Evolutionary conservation across 2,797 vertebrate genomes (phyloP).

Genomic region (Rhyacichthys aspro): DNA sequence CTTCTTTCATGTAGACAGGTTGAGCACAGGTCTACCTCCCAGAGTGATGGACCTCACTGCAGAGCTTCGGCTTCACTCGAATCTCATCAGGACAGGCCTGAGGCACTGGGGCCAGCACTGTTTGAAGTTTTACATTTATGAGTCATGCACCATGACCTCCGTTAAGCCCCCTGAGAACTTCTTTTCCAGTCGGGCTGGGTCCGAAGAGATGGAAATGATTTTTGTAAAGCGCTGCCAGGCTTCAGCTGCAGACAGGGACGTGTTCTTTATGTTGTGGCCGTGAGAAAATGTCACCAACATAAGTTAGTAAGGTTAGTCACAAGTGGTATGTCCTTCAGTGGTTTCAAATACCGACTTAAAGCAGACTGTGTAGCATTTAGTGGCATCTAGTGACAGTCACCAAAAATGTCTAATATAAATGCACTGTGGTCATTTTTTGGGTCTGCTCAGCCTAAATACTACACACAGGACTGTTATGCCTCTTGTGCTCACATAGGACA

Average conservation of each 20-base stretch:
- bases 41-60: too few species aligned
- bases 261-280: slow-evolving; percentile 4
- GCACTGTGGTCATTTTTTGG: too few species aligned
- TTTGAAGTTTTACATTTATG: slow-evolving; percentile 55
- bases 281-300: slow-evolving; percentile 10
- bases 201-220: slow-evolving; percentile 10
- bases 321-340: too few species aligned
- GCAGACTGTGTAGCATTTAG: too few species aligned
- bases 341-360: too few species aligned
- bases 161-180: slow-evolving; percentile 15
- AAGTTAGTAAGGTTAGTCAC: background rate
- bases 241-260: slow-evolving; percentile 14
- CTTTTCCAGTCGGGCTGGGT: slow-evolving; percentile 1
- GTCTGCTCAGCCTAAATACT: too few species aligned
- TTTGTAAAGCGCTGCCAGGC: slow-evolving; percentile 9
- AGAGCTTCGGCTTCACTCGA: background rate
- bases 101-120: slow-evolving; percentile 16
- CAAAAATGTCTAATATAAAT: too few species aligned
- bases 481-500: too few species aligned
- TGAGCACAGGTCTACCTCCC: slow-evolving; percentile 14
- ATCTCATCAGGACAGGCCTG: slow-evolving; percentile 25
- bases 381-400: too few species aligned
- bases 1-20: background rate
- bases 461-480: too few species aligned
- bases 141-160: slow-evolving; percentile 33